A percentile compares a stretch with the other conserved stretches of the same genome.
Conservation (phyloP, 1,140 invertebrate species). For the Sitobion miscanthi region DNA sequence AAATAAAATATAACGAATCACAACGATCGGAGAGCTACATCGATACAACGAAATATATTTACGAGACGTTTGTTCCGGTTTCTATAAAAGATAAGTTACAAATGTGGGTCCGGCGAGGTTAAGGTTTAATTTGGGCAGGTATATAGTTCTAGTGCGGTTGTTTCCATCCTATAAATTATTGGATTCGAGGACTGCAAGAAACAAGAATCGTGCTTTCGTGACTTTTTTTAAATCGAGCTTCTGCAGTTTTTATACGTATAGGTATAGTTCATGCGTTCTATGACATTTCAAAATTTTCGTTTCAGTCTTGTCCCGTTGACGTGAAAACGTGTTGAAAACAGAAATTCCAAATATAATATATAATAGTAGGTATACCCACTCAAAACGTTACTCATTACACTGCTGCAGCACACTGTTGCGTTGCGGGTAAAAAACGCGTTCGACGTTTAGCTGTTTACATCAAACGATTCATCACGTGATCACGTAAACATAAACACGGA, state of each 20-base stretch:
- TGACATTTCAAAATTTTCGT: not conserved
- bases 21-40: not conserved
- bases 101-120: not conserved
- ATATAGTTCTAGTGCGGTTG: not conserved
- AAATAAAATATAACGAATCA: not conserved
- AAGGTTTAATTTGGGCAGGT: not conserved
- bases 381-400: not conserved
- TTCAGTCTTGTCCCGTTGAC: not conserved
- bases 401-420: not conserved
- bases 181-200: not conserved
- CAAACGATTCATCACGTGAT: constrained; percentile 8
- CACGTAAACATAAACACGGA: not conserved
- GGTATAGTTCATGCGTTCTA: not conserved
- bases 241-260: not conserved
- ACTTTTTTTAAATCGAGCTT: not conserved
- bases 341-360: not conserved
- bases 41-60: not conserved
- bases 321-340: not conserved
- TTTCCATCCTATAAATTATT: not conserved
- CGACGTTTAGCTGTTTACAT: not conserved
- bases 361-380: not conserved
- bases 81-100: not conserved
- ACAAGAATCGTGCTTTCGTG: not conserved
- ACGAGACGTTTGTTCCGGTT: not conserved
- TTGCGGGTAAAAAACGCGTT: not conserved